Base-by-base conservation (phyloP, 2,797 vertebrate species). In the Corythornis leucogaster region DNA sequence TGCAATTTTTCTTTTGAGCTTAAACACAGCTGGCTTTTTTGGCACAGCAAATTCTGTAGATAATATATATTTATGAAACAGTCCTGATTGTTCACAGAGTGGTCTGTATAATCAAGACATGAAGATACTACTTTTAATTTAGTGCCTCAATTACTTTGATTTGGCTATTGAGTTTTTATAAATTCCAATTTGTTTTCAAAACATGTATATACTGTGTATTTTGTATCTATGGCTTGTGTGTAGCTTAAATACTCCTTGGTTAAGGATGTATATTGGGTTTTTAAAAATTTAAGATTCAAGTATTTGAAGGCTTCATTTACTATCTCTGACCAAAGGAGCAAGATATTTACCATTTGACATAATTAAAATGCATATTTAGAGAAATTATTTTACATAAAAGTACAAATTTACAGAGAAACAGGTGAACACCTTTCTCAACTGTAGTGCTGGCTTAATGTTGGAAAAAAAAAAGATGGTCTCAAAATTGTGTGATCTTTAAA, bases 61-160 rank as follows among this genome's bases (percentile, higher is more conserved):
- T 97, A 94, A 89, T 91, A 96, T 86, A 96, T 98, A 98, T 98
- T 98, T 98, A 98, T 98, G 96, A 97, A 97, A 82, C 92, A 94
- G 95, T 97, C 95, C 96, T 97, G 95, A 94, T 95, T 96, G 92
- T 97, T 97, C 96, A 97, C 89, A 93, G 95, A 96, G 87, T 96
- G 90, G 91, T 97, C 95, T 96, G 94, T 97, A 97, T 96, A 95
- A 88, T 92, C 86, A 96, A 97, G 97, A 97, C 70, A 64, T 87
- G 68, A 96, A 96, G 73, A 96, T 97, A 95, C 69, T 93, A 85
- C 90, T 97, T 96, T 97, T 97, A 97, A 97, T 96, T 97, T 96
- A 88, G 96, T 97, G 93, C 95, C 96, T 97, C 96, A 91, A 90
- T 96, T 97, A 93, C 78, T 95, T 97, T 97, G 93, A 98, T 97